These are phyloP conservation scores for Clangula hyemalis DNA, from an alignment of 2,797 vertebrate species.

Conservation along the genomic window DNA sequence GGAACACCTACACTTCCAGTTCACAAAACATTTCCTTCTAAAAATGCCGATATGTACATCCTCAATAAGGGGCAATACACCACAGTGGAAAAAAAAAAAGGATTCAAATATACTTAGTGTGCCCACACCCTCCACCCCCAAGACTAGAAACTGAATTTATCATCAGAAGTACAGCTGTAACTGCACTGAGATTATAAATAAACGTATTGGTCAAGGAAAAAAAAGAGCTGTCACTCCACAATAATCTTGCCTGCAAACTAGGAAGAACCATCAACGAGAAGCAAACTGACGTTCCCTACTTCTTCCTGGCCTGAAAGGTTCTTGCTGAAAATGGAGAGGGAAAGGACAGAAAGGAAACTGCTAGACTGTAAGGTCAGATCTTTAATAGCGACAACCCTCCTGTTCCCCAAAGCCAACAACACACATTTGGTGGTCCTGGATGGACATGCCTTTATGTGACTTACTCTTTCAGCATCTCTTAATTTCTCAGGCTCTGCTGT, in stretches of 20 bases:
- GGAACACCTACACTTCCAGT: not conserved
- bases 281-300: slow-evolving; percentile 66
- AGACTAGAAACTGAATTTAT: slow-evolving; percentile 18
- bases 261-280: slow-evolving; percentile 65
- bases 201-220: slow-evolving; percentile 17
- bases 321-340: slow-evolving; percentile 64
- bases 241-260: slow-evolving; percentile 67
- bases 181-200: not conserved
- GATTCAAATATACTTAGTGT: not conserved
- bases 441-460: not conserved
- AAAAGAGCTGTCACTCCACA: slow-evolving; percentile 61
- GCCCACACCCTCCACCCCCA: slow-evolving; percentile 1
- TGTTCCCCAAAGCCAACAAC: slow-evolving; percentile 21
- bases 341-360: slow-evolving; percentile 66
- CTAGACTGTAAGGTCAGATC: slow-evolving; percentile 9
- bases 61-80: not conserved
- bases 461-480: not conserved
- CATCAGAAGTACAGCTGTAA: slow-evolving; percentile 11
- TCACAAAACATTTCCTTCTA: not conserved
- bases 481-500: not conserved
- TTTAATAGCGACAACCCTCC: slow-evolving; percentile 38
- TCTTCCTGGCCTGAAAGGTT: slow-evolving; percentile 69
- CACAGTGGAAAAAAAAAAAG: not conserved
- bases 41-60: not conserved
- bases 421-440: not conserved